Conservation (phyloP, 2,113 vertebrate genomes). For the Castor canadensis region DNA sequence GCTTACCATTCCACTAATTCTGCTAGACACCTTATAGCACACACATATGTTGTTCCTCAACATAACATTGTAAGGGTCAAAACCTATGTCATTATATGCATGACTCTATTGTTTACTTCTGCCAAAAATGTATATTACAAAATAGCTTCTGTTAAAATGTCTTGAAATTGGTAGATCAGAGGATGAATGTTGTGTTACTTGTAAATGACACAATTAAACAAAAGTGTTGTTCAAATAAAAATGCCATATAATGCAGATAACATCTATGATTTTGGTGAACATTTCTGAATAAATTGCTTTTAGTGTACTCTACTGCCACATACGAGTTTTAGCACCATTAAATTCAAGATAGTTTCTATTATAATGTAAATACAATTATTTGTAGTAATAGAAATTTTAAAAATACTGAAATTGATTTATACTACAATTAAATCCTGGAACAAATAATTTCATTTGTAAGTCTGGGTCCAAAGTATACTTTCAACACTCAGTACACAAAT, state of each 20-base stretch:
- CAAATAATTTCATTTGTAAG: slow-evolving; percentile 27
- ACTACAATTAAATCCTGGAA: slow-evolving; percentile 32
- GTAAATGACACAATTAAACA: slow-evolving; percentile 30
- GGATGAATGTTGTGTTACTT: not conserved
- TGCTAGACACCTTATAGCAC: not conserved
- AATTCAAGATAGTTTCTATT: slow-evolving; percentile 27
- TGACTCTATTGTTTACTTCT: not conserved
- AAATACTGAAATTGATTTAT: slow-evolving; percentile 37
- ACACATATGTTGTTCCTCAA: not conserved
- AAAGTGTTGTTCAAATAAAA: not conserved
- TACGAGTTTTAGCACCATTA: slow-evolving; percentile 26
- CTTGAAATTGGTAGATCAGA: not conserved
- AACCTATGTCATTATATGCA: not conserved
- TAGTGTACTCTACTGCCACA: not conserved
- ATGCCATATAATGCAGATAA: slow-evolving; percentile 11
- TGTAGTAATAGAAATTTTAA: slow-evolving; percentile 8
- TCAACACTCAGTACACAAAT: slow-evolving; percentile 2
- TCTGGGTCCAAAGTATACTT: slow-evolving; percentile 37
- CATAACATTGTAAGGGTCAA: not conserved
- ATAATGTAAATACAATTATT: slow-evolving; percentile 48
- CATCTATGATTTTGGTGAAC: not conserved
- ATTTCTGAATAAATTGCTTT: slow-evolving; percentile 44
- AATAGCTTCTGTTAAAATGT: not conserved
- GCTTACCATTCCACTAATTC: not conserved
- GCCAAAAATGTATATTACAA: not conserved